phyloP scores from a whole-genome alignment of 2,888 invertebrate genomes.

The Pterobdella sp. region DNA sequence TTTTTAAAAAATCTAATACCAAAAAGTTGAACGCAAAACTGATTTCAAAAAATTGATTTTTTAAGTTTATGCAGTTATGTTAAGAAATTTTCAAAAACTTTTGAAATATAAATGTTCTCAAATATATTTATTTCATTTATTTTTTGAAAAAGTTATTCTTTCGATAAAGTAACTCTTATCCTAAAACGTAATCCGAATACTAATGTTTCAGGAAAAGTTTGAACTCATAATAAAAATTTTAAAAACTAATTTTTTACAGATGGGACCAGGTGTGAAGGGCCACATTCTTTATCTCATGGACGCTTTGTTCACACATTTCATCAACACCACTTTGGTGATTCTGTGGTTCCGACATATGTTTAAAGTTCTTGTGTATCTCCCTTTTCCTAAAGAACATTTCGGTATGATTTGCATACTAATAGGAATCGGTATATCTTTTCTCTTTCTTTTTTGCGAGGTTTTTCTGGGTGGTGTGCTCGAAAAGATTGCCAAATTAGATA shows the following conservation, averaged over 20 bases:
- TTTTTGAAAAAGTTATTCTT: not conserved
- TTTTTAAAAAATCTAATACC: not conserved
- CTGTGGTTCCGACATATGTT: conserved; percentile 11
- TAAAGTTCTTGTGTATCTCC: not conserved
- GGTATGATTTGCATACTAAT: not conserved
- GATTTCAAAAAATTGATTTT: not conserved
- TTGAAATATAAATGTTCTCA: not conserved
- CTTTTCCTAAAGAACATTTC: not conserved
- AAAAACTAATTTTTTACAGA: not conserved
- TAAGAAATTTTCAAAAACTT: not conserved
- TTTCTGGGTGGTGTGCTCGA: not conserved
- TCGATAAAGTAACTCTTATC: no score
- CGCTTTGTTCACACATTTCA: conserved; percentile 10
- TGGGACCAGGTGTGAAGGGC: not conserved
- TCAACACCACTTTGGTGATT: not conserved
- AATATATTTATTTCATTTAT: not conserved
- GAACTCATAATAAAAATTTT: not conserved
- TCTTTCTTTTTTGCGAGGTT: not conserved
- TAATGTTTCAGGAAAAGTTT: no score
- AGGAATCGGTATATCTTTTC: not conserved
- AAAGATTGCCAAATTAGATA: not conserved
- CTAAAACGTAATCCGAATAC: no score
- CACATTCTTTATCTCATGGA: not conserved
- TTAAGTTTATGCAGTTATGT: not conserved
- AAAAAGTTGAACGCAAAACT: no score